phyloP scores from a whole-genome alignment of 2,113 vertebrate species.

The Alaudala cheleensis region DNA sequence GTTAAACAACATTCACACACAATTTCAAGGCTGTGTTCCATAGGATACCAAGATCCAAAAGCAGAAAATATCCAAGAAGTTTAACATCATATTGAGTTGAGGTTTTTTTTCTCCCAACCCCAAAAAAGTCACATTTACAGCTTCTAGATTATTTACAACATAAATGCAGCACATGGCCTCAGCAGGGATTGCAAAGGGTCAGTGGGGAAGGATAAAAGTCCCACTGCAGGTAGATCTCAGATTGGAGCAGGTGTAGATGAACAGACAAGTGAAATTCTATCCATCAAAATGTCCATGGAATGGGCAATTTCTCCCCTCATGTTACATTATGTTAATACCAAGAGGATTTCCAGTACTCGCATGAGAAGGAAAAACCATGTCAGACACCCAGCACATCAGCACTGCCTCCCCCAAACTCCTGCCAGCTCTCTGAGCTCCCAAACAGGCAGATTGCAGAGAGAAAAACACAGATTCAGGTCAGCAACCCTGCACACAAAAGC shows the following conservation, averaged over 20 bases:
- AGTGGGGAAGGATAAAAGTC: not conserved
- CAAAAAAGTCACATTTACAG: not conserved
- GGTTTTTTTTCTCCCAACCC: not conserved
- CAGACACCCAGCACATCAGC: conserved; percentile 25
- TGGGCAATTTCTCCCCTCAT: not conserved
- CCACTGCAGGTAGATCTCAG: not conserved
- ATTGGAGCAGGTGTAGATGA: not conserved
- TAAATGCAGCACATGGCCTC: not conserved
- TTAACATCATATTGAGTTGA: not conserved
- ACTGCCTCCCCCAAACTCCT: conserved; percentile 56
- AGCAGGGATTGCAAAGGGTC: not conserved
- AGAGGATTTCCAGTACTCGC: conserved; percentile 5
- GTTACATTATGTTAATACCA: not conserved
- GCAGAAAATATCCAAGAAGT: not conserved
- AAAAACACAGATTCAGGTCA: conserved; percentile 74
- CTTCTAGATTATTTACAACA: not conserved
- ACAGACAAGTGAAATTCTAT: not conserved
- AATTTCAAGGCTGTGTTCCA: not conserved
- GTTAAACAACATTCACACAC: not conserved
- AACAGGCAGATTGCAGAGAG: conserved; percentile 44
- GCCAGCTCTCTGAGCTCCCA: conserved; percentile 57
- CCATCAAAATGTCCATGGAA: not conserved
- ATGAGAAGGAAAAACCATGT: not conserved
- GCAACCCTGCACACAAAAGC: conserved; percentile 70
- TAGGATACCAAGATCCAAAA: not conserved